Evolutionary conservation across 1,140 invertebrate genomes (phyloP), one percentile per base, ranked within the genome.

Genomic region (Antheraea pernyi): DNA sequence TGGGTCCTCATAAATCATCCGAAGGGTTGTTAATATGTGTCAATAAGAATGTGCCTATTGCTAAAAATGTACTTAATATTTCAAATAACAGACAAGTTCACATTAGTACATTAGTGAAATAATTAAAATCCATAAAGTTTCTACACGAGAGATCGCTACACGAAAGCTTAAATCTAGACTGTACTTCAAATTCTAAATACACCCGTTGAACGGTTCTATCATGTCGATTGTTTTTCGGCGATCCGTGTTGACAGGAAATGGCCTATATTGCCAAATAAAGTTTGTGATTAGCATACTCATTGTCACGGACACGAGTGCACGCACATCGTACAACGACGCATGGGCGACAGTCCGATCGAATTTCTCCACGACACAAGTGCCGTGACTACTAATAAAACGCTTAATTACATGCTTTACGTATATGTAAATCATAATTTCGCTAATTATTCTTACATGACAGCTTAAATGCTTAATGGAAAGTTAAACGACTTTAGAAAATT

Each of bases 221-320:
- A 59, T 70, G 66, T 63, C 48, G 66, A 70, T 78, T 11, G 65
- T 67, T 81, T 79, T 79, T 79, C 75, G 82, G 81, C 77, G 84
- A 86, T 83, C 76, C 67, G 65, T 73, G 76, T 81, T 73, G 78
- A 69, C 85, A 89, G 86, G 86, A 89, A 89, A 79, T 82, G 83
- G 71, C 83, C 85, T 74, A 80, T 84, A 84, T 86, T 84, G 77
- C 78, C 83, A 77, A 87, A 84, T 84, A 78, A 80, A 83, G 74
- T 73, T 69, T 75, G 65, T 65, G 59, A 84, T 87, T 87, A 81
- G 75, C 85, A 86, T 89, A 82, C 75, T 67, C 73, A 69, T 80
- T 77, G 84, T 86, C 83, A 86, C 81, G 81, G 79, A 76, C 79
- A 71, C 53, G 19, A 22, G 67, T 53, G 67, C 74, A 67, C 63